Base-by-base conservation (phyloP, 2,797 vertebrate genomes). In the Microctenopoma lineatum region DNA sequence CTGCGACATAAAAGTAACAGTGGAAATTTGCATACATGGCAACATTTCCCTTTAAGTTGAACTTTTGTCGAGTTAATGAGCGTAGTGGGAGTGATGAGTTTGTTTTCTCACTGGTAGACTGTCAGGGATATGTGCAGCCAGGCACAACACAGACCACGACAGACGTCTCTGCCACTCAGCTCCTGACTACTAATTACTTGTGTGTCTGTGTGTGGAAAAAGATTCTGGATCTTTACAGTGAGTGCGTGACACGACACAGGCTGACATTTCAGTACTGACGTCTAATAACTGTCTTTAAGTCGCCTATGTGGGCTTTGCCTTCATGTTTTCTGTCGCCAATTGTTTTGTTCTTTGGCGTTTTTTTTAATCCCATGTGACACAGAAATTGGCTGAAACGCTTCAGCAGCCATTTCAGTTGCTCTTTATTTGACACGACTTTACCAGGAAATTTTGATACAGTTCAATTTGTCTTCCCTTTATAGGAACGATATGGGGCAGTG, bases 161-260 rank as follows among this genome's bases (percentile, higher is more conserved):
- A 21, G 59, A 34, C 18, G 41, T 14, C 46, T 29, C 61, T 55
- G 53, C 60, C 65, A 67, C 76, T 18, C 21, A 70, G 54, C 83
- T 73, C 59, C 76, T 66, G 79, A 53, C 65, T 4, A 18, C 57
- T 83, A 84, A 90, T 85, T 85, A 77, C 29, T 68, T 53, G 58
- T 34, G 46, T 48, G 44, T 59, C 21, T 32, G 16, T n/a, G 41
- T 25, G 16, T 56, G 21, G 41, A 52, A 39, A 61, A n/a, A 56
- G 1, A 32, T 58, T 16, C 36, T 42, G 14, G 36, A 80, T 56
- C 18, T 59, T 70, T 62, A 71, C 58, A 73, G 21, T 48, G 46
- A 46, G 42, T 12, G 16, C 42, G 15, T 34, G 64, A 63, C 15
- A 34, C 53, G 62, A 14, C 1, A 21, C 51, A 59, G 63, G 8